Conservation (phyloP, 2,888 invertebrate genomes). For the Microplitis deprimator region DNA sequence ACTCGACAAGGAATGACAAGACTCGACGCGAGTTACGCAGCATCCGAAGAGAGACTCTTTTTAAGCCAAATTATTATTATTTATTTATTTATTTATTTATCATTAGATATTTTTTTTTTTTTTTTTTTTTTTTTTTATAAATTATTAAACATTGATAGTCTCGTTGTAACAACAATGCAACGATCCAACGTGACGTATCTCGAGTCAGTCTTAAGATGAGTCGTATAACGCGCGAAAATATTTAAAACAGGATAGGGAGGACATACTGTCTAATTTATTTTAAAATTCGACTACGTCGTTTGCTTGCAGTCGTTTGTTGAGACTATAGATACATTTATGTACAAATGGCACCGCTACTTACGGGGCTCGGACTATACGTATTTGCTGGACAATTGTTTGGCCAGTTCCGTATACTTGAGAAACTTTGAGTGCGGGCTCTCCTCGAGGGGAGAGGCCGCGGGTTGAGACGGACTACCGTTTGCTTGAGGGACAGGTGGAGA, state of each 20-base stretch:
- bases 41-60: slow-evolving; percentile 31
- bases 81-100: not conserved
- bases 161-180: slow-evolving; percentile 42
- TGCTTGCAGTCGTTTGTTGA: slow-evolving; percentile 49
- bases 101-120: not conserved
- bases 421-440: slow-evolving; percentile 98
- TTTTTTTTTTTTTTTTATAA: slow-evolving; percentile 13
- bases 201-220: slow-evolving; percentile 37
- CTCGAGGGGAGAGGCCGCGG: slow-evolving; percentile 75
- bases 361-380: slow-evolving; percentile 82
- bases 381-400: slow-evolving; percentile 97
- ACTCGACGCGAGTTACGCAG: slow-evolving; percentile 39
- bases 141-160: slow-evolving; percentile 28
- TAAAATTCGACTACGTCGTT: slow-evolving; percentile 35
- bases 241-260: slow-evolving; percentile 16
- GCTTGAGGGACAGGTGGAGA: slow-evolving; percentile 72
- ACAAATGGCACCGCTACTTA: slow-evolving; percentile 72
- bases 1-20: slow-evolving; percentile 56
- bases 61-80: slow-evolving; percentile 17
- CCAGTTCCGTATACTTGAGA: slow-evolving; percentile 98
- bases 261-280: not conserved
- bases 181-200: slow-evolving; percentile 41
- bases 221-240: slow-evolving; percentile 24
- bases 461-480: slow-evolving; percentile 72
- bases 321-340: slow-evolving; percentile 71